Evolutionary conservation across 2,113 vertebrate species (phyloP).

Genomic region (Elgaria multicarinata): DNA sequence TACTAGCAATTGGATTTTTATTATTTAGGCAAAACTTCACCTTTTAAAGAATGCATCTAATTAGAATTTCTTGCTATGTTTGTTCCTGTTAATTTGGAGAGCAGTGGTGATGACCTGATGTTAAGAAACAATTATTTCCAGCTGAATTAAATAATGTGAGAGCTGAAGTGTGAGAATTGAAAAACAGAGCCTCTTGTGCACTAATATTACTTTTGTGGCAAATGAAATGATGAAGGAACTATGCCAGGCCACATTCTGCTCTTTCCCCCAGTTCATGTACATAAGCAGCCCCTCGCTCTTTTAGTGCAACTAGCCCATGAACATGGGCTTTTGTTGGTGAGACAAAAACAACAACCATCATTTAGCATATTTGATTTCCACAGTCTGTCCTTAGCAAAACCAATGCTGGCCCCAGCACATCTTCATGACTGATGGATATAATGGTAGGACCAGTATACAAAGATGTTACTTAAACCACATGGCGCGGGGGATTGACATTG

Average conservation of each 20-base stretch:
- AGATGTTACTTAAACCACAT: neutral
- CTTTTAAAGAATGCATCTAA: slow-evolving; percentile 24
- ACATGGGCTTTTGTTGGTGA: neutral
- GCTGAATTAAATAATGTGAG: slow-evolving; percentile 13
- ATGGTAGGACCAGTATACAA: neutral
- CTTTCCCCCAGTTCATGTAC: neutral
- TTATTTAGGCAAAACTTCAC: slow-evolving; percentile 11
- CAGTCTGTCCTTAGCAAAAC: neutral
- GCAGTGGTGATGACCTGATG: neutral
- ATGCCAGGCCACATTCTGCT: neutral
- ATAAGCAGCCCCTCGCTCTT: neutral
- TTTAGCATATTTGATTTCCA: neutral
- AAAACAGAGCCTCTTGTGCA: neutral
- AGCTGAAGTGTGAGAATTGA: neutral
- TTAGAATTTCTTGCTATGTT: neutral
- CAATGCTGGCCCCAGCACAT: neutral
- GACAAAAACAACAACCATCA: neutral
- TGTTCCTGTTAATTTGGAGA: neutral
- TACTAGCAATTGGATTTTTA: slow-evolving; percentile 19
- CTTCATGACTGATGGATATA: neutral
- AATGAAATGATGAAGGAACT: neutral
- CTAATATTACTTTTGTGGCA: neutral
- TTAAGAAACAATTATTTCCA: slow-evolving; percentile 10
- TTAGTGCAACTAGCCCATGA: neutral
- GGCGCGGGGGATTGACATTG: neutral